A percentile compares a stretch with the other conserved stretches of the same genome.
Conservation (phyloP, 2,113 vertebrate species). For the Rana temporaria region DNA sequence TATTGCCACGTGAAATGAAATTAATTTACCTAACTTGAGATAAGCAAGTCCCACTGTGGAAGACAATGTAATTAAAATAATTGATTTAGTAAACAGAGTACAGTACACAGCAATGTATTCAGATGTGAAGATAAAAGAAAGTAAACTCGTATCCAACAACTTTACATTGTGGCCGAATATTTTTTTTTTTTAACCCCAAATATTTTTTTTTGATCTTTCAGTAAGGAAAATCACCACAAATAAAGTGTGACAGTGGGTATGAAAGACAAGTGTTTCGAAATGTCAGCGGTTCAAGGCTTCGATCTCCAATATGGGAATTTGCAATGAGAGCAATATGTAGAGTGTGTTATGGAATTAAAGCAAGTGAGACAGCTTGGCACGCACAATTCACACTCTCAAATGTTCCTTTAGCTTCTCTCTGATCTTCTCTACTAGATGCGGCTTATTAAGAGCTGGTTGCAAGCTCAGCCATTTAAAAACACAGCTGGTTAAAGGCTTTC, state of each 20-base stretch:
- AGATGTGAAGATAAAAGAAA: no score
- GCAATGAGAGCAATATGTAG: conserved; percentile 71
- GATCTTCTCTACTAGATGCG: conserved; percentile 34
- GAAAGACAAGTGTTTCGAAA: conserved; percentile 77
- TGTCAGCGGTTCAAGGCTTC: conserved; percentile 72
- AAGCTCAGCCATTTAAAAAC: conserved; percentile 60
- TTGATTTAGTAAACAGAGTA: no score
- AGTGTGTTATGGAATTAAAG: conserved; percentile 64
- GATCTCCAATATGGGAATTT: conserved; percentile 68
- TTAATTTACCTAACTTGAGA: no score
- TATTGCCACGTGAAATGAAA: no score
- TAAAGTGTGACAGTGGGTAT: conserved; percentile 61
- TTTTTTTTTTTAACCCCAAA: no score
- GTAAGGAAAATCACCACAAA: conserved; percentile 73
- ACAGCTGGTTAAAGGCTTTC: conserved; percentile 53
- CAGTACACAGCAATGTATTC: no score
- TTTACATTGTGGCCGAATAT: no score
- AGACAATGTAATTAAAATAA: no score
- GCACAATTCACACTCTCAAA: conserved; percentile 58
- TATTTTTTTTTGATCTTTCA: conserved; percentile 27
- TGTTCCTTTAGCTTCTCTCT: conserved; percentile 53
- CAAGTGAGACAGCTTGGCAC: conserved; percentile 63
- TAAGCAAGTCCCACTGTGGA: no score
- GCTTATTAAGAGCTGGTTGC: conserved; percentile 31
- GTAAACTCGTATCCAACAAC: no score